Conservation (phyloP, 2,113 vertebrate genomes). For the Chroicocephalus ridibundus region DNA sequence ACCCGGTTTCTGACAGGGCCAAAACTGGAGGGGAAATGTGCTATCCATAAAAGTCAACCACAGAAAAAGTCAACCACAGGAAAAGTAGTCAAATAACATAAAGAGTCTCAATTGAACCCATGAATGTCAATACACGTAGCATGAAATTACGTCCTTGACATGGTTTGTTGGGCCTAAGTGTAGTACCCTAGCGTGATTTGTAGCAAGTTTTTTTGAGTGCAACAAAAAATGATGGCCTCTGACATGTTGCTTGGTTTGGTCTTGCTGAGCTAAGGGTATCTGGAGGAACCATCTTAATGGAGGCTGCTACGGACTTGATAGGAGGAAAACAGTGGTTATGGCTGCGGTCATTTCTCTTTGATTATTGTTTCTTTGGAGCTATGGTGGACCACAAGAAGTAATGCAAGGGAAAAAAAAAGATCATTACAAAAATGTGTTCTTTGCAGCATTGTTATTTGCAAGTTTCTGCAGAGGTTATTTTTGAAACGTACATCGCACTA, state of each 20-base stretch:
- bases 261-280: not conserved
- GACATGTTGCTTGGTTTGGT: not conserved
- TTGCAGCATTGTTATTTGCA: not conserved
- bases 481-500: not conserved
- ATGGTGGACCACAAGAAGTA: not conserved
- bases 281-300: not conserved
- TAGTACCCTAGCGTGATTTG: not conserved
- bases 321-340: not conserved
- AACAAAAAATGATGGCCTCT: not conserved
- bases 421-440: not conserved
- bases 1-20: slow-evolving; percentile 60
- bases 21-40: slow-evolving; percentile 59
- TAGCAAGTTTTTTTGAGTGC: not conserved
- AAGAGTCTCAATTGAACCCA: slow-evolving; percentile 52
- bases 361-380: not conserved
- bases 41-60: slow-evolving; percentile 72
- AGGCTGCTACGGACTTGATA: not conserved
- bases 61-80: slow-evolving; percentile 70
- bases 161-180: not conserved
- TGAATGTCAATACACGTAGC: slow-evolving; percentile 50
- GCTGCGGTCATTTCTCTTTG: not conserved
- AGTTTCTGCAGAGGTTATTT: not conserved
- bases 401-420: not conserved
- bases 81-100: slow-evolving; percentile 64
- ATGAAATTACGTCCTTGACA: slow-evolving; percentile 39